These are phyloP conservation scores for Cephus runcator DNA, from an alignment of 2,888 invertebrate species.

Conservation along the genomic window DNA sequence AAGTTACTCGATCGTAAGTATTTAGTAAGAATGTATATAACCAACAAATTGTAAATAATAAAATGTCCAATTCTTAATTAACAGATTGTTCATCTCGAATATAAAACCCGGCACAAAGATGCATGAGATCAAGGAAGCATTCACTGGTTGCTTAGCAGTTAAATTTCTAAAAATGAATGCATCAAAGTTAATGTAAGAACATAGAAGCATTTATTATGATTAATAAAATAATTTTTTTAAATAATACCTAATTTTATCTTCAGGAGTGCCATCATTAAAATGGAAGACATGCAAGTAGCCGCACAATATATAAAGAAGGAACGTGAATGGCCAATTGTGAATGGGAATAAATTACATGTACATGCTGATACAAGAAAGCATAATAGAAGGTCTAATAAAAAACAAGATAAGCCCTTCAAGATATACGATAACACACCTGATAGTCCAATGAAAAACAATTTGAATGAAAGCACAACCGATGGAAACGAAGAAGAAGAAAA, in stretches of 20 bases:
- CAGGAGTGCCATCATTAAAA: slow-evolving; percentile 44
- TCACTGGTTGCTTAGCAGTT: slow-evolving; percentile 40
- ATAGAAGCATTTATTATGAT: neutral
- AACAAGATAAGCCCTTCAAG: slow-evolving; percentile 17
- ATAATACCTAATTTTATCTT: slow-evolving; percentile 5
- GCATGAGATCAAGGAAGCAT: slow-evolving; percentile 40
- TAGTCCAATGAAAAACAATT: neutral
- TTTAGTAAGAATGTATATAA: neutral
- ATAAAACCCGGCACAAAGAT: slow-evolving; percentile 39
- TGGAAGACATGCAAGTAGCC: slow-evolving; percentile 34
- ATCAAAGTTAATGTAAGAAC: slow-evolving; percentile 25
- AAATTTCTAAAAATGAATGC: slow-evolving; percentile 34
- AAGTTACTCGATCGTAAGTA: slow-evolving; percentile 45
- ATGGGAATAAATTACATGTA: slow-evolving; percentile 33
- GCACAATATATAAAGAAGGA: slow-evolving; percentile 41
- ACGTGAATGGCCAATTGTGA: slow-evolving; percentile 36
- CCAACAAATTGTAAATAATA: neutral
- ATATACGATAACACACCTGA: slow-evolving; percentile 19
- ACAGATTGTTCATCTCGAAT: slow-evolving; percentile 48
- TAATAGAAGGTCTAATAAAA: slow-evolving; percentile 13
- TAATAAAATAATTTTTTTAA: slow-evolving; percentile 1
- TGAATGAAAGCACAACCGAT: slow-evolving; percentile 4
- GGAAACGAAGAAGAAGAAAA: slow-evolving; percentile 3
- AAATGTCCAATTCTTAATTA: neutral
- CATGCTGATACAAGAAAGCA: slow-evolving; percentile 36